Evolutionary conservation across 2,797 vertebrate species (phyloP), one percentile per base, ranked within the genome.

Genomic region (Halcyon chelicuti): DNA sequence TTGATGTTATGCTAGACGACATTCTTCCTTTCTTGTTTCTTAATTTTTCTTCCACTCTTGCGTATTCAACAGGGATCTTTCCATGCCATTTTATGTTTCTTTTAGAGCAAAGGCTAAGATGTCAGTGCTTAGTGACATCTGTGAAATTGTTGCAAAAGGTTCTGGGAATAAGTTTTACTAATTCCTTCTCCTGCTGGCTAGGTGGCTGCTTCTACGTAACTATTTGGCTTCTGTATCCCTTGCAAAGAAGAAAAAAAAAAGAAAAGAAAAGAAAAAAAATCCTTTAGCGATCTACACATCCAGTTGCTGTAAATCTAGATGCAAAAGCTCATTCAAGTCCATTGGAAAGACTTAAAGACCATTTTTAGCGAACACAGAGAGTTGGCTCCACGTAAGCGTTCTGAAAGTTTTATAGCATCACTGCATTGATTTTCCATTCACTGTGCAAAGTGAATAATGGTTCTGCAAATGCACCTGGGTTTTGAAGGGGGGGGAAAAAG

Each of bases 371-470:
- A 93, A 37, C 63, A 60, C 18, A 68, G 66, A 68, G 66, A 79
- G 29, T 19, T 91, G 87, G 46, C 77, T 94, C 44, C 28, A 44
- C 5, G 1, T 60, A 54, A 82, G 46, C 65, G 61, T 93, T 90
- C 82, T 94, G 62, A 86, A 88, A 51, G 63, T 73, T 83, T 86
- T 88, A 65, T 76, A 77, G 62, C 60, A 76, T 83, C 60, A 55
- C 76, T 96, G 80, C 66, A 70, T 63, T 97, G 71, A 77, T 91
- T 97, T 96, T 46, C 76, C 44, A 39, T 91, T 84, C 61, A 60
- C 22, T 61, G 22, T 86, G 68, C 85, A 85, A 89, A 94, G 44
- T 88, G 92, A 94, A 83, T 70, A 94, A 78, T 82, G 86, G 13
- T 85, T 94, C 88, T 88, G 77, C 77, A 80, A 84, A 78, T 44